Evolutionary conservation across 2,888 invertebrate species (phyloP), one percentile per base, ranked within the genome.

Genomic region (Mythimna vitellina): DNA sequence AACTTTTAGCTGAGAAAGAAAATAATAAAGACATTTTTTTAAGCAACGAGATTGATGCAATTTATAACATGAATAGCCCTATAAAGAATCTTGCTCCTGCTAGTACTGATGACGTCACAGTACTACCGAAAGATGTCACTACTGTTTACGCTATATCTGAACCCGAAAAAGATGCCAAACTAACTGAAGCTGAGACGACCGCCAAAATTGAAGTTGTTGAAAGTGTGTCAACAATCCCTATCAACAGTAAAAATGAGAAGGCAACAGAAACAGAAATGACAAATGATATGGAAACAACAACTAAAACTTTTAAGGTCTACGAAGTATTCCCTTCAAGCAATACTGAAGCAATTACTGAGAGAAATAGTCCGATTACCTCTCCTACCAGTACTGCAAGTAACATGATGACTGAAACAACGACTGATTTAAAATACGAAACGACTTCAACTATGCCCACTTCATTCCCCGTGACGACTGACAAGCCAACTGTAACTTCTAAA

Each of bases 41-140:
- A 20, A 96, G 96, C 62, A 96, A 96, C 78, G 96, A 96, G 88
- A 94, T 96, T 56, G 96, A 96, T 76, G 95, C 95, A 76, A 86
- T 91, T 51, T 87, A 92, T n/a, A 65, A 63, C 8, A 14, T 63
- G 10, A 89, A 88, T 25, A 80, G 85, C 32, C 89, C 92, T 0
- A 78, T 89, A 2, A 90, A 89, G 79, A 89, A 90, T 71, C 76
- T 91, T 12, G 89, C 90, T 14, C 78, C 90, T 1, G 66, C 87
- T 3, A 86, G 89, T 51, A 42, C 49, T 22, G 67, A 77, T 32
- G 84, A 76, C 0, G 65, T 69, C 3, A 62, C 80, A 29, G 76
- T 74, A n/a, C 32, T 85, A 68, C 82, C 88, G 5, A 92, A 92
- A 81, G 91, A 92, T 42, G 87, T 92, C 4, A 88, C 87, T 20